Percentiles rank a stretch among this genome's conserved stretches.
phyloP scores from a whole-genome alignment of 2,888 invertebrate species.

The Drosophila acutilabella region DNA sequence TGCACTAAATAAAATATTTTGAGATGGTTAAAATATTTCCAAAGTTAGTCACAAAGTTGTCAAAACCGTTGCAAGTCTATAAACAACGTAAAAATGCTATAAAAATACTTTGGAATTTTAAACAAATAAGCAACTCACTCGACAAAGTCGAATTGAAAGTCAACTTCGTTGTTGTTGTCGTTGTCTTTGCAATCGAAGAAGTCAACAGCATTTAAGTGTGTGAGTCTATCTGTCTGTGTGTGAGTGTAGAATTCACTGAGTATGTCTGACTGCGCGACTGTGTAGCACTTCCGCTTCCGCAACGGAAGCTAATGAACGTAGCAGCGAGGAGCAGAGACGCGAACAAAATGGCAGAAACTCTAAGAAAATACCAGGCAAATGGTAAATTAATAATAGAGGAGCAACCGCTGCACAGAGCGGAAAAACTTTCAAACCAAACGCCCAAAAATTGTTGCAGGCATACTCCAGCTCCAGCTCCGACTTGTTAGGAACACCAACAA shows the following conservation, averaged over 20 bases:
- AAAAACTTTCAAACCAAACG: constrained; percentile 48
- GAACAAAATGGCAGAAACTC: constrained; percentile 57
- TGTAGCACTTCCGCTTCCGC: constrained; percentile 77
- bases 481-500: constrained; percentile 16
- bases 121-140: constrained; percentile 55
- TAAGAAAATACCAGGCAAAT: constrained; percentile 68
- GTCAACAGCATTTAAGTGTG: constrained; percentile 21
- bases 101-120: constrained; percentile 58
- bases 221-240: constrained; percentile 25
- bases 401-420: constrained; percentile 47
- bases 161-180: constrained; percentile 31
- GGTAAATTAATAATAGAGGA: constrained; percentile 72
- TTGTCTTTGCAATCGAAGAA: constrained; percentile 57
- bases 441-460: constrained; percentile 39
- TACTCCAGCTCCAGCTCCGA: background rate
- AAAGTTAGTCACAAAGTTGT: constrained; percentile 26
- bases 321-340: constrained; percentile 41
- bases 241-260: constrained; percentile 54
- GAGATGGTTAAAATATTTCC: background rate
- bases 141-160: constrained; percentile 50
- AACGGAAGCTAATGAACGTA: constrained; percentile 78
- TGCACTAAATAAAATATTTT: background rate
- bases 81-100: constrained; percentile 51
- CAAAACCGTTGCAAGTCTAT: constrained; percentile 24
- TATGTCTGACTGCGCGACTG: constrained; percentile 78